These are phyloP conservation scores for Cephalotes varians DNA, from an alignment of 2,888 invertebrate species.

Conservation along the genomic window DNA sequence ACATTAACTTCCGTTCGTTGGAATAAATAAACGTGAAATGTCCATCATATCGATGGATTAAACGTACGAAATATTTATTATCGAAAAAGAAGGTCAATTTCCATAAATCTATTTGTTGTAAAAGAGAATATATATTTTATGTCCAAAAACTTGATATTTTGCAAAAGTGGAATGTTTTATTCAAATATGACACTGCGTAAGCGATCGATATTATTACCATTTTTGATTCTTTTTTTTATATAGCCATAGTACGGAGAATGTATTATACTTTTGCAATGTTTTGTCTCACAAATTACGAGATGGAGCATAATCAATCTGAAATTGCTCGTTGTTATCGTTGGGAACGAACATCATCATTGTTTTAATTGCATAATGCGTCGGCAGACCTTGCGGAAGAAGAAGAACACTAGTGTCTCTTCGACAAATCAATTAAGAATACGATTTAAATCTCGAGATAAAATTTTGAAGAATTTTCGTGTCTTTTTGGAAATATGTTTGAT, in stretches of 20 bases:
- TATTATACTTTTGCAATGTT: neutral
- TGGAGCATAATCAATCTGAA: conserved; percentile 70
- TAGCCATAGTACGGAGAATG: neutral
- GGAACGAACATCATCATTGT: conserved; percentile 70
- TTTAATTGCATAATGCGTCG: conserved; percentile 71
- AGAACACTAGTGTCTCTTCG: conserved; percentile 23
- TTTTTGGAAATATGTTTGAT: neutral
- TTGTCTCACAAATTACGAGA: conserved; percentile 59
- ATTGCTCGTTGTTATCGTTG: conserved; percentile 66
- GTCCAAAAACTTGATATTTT: neutral
- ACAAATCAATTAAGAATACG: neutral
- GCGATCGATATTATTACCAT: neutral
- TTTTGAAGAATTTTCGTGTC: neutral
- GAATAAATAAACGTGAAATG: conserved; percentile 29
- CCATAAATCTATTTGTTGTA: neutral
- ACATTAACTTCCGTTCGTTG: conserved; percentile 60
- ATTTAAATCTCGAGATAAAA: neutral
- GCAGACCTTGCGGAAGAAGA: conserved; percentile 62
- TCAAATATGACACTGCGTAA: neutral
- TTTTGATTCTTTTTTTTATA: no score
- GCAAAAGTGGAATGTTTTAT: neutral
- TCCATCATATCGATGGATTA: neutral
- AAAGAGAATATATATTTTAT: neutral
- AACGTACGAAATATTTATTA: neutral
- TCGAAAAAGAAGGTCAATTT: neutral